phyloP scores from a whole-genome alignment of 2,888 invertebrate genomes.

The Euclidia mi region DNA sequence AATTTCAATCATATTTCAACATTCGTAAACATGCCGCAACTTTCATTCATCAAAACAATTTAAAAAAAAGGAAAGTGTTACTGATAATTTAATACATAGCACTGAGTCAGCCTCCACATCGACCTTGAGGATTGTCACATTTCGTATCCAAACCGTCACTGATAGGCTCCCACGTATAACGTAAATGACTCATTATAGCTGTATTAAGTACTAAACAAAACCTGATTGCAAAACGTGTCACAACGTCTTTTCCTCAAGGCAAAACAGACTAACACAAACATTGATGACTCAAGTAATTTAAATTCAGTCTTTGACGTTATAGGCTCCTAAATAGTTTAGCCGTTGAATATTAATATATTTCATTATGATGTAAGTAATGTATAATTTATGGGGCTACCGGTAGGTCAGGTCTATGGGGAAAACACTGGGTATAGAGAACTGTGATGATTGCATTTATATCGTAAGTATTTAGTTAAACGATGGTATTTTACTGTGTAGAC shows the following conservation, averaged over 20 bases:
- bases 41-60: too few relatives aligned
- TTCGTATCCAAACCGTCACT: too few relatives aligned
- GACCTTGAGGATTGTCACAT: too few relatives aligned
- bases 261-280: constrained; percentile 14
- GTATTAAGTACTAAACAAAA: constrained; percentile 4
- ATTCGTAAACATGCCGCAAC: too few relatives aligned
- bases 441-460: not conserved
- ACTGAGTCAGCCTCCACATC: too few relatives aligned
- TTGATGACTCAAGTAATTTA: constrained; percentile 19
- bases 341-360: constrained; percentile 43
- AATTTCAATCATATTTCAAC: too few relatives aligned
- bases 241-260: constrained; percentile 20
- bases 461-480: not conserved
- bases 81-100: too few relatives aligned
- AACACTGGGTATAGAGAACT: constrained; percentile 14
- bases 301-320: constrained; percentile 4
- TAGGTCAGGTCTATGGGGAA: constrained; percentile 33
- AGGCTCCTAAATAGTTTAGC: constrained; percentile 34
- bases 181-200: constrained; percentile 11
- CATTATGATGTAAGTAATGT: constrained; percentile 41
- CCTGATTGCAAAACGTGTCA: constrained; percentile 1
- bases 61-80: too few relatives aligned
- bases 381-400: constrained; percentile 7
- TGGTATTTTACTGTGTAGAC: not conserved
- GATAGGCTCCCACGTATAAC: too few relatives aligned